Evolutionary conservation across 1,140 invertebrate genomes (phyloP), one percentile per base, ranked within the genome.

Genomic region (Chironomus tepperi): DNA sequence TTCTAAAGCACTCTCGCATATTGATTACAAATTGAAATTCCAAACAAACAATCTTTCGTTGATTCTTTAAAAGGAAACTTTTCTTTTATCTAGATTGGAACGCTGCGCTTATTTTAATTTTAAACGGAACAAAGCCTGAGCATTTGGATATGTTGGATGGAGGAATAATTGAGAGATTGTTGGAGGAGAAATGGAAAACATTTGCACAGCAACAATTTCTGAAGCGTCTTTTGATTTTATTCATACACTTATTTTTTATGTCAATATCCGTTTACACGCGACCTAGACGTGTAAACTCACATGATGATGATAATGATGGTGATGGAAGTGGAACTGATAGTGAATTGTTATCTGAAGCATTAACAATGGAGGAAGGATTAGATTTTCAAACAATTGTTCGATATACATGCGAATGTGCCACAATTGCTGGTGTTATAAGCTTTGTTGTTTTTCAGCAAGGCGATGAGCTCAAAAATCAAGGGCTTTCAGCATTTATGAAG

Each of bases 161-260:
- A 73, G 97, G 97, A 47, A 98, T 99, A 73, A 98, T 99, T 81
- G 94, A 98, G 82, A 89, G 96, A 79, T 84, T 99, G 73, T 86
- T 99, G 15, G 96, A 98, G 84, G 97, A 99, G 84, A 99, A 99
- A 84, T 99, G 98, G 98, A 98, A 98, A 83, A 97, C 96, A 3
- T 99, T 98, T 87, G 98, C 96, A 72, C 83, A 95, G 92, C 89
- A 89, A 77, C 95, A 97, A 84, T 98, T 99, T 81, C 84, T 98
- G 72, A 94, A 97, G 83, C 88, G 96, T 42, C 86, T 99, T 18
- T 86, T 93, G 18, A 92, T 97, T 77, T 86, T 97, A 47, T 87
- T 91, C 77, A 88, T 95, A 24, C 96, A 99, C 83, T 84, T 99
- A 74, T 83, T 96, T 0, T 89, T 92, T 42, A 85, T 99, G 43